These are phyloP conservation scores for Podarcis lilfordi DNA, from an alignment of 2,797 vertebrate species.

Conservation along the genomic window DNA sequence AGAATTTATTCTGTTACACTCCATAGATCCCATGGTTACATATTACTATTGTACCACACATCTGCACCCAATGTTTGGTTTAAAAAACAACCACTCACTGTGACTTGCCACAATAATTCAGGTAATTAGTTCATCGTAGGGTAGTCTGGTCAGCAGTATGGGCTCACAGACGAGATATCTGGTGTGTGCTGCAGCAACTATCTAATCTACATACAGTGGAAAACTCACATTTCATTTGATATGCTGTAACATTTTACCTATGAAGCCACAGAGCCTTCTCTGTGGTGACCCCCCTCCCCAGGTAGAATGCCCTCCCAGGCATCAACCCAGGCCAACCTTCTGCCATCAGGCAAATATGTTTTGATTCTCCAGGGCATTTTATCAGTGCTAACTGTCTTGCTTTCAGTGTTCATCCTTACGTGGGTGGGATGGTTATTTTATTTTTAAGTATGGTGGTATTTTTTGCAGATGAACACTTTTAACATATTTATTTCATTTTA, in stretches of 20 bases:
- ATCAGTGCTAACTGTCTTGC: no score
- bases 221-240: neutral
- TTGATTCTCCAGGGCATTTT: no score
- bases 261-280: no score
- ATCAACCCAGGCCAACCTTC: no score
- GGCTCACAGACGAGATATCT: neutral
- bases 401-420: no score
- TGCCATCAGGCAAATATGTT: no score
- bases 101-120: neutral
- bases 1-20: neutral
- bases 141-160: neutral
- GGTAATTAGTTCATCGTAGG: neutral
- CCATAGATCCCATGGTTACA: neutral
- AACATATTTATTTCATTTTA: no score
- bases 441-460: no score
- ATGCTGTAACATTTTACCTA: neutral
- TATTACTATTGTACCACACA: neutral
- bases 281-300: neutral
- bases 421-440: no score
- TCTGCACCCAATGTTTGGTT: neutral
- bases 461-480: no score
- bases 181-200: neutral
- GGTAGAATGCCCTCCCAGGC: no score
- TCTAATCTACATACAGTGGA: neutral
- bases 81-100: neutral